These are phyloP conservation scores for Hippopotamus amphibius DNA, from an alignment of 2,113 vertebrate species.

Conservation along the genomic window DNA sequence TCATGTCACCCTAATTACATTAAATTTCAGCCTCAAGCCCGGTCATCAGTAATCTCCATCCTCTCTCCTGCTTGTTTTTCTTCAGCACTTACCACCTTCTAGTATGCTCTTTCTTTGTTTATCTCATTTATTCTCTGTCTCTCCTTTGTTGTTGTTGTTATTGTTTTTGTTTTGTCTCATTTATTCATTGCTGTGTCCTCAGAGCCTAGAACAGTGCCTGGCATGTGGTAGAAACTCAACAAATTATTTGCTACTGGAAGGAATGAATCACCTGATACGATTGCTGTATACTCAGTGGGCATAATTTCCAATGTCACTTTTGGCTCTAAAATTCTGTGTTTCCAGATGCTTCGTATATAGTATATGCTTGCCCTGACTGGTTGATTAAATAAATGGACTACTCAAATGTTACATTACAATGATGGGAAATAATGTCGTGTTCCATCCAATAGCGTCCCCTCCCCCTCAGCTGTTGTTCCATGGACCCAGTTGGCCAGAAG, in stretches of 20 bases:
- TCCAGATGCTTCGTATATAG: not conserved
- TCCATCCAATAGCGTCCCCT: not conserved
- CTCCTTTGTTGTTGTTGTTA: no score
- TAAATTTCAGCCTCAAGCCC: not conserved
- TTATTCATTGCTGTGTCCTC: not conserved
- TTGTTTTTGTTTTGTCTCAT: not conserved
- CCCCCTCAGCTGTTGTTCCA: not conserved
- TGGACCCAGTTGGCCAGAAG: conserved; percentile 31
- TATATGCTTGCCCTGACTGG: not conserved
- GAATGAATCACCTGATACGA: not conserved
- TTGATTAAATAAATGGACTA: conserved; percentile 45
- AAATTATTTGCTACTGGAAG: conserved; percentile 9
- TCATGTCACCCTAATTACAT: not conserved
- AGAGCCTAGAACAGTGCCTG: not conserved
- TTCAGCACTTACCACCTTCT: not conserved
- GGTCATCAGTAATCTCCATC: not conserved
- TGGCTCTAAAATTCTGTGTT: conserved; percentile 51
- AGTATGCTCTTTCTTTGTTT: not conserved
- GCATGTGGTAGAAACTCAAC: not conserved
- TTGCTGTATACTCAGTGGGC: not conserved
- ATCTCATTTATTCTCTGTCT: not conserved
- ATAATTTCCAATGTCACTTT: not conserved
- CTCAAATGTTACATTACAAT: conserved; percentile 49
- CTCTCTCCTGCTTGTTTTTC: not conserved
- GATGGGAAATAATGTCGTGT: not conserved